phyloP scores from a whole-genome alignment of 2,113 vertebrate species.

The Melospiza melodia region DNA sequence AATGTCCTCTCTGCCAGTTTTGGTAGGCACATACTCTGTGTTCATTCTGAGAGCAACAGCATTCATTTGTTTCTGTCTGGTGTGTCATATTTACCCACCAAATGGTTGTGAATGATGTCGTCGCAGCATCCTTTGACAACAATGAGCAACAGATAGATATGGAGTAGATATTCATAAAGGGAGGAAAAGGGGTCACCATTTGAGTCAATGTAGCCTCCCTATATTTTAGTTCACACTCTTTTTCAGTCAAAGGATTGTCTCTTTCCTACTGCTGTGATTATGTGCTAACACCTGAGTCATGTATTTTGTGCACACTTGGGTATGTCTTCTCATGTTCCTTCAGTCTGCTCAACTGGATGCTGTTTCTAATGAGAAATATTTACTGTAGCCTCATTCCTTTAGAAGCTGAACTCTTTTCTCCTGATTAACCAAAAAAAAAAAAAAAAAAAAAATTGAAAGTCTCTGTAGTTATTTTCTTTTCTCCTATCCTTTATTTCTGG shows the following conservation, averaged over 20 bases:
- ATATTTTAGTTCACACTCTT: not conserved
- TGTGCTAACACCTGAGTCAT: not conserved
- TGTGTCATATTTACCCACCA: not conserved
- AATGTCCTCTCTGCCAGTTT: not conserved
- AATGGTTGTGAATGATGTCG: not conserved
- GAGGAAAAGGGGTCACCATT: not conserved
- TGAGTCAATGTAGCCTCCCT: not conserved
- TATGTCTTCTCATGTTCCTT: not conserved
- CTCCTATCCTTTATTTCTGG: not conserved
- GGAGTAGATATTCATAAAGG: not conserved
- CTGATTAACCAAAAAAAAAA: not conserved
- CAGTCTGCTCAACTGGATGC: not conserved
- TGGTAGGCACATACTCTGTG: not conserved
- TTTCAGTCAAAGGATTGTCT: not conserved
- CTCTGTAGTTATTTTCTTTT: not conserved
- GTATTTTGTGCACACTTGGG: not conserved
- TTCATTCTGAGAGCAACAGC: not conserved
- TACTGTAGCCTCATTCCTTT: not conserved
- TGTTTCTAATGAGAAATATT: not conserved
- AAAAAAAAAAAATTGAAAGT: not conserved
- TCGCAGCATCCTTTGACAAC: not conserved
- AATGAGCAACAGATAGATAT: not conserved
- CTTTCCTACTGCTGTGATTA: not conserved
- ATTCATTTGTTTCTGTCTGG: not conserved
- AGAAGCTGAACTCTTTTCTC: not conserved